Evolutionary conservation across 2,797 vertebrate genomes (phyloP).

Genomic region (Xyrichtys novacula): DNA sequence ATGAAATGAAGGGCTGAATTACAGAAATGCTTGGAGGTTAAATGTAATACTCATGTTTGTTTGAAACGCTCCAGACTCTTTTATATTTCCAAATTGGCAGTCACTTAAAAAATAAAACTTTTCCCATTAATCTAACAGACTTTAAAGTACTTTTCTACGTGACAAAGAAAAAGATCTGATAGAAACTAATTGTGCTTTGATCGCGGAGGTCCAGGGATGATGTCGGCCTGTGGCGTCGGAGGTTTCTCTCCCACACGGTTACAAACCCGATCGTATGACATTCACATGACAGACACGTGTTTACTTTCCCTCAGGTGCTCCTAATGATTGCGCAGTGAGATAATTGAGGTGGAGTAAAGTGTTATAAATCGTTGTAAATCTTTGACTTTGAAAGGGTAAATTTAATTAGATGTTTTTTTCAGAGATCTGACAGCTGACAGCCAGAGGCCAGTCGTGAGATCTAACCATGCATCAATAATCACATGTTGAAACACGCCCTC

Average conservation of each 20-base stretch:
- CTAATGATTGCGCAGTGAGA: conserved; percentile 2
- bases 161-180: no score
- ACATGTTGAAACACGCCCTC: conserved; percentile 50
- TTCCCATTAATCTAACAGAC: no score
- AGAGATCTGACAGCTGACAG: conserved; percentile 48
- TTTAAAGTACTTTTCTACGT: no score
- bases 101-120: no score
- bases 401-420: conserved; percentile 53
- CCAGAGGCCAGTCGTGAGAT: conserved; percentile 52
- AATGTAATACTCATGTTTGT: no score
- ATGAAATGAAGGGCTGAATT: background rate
- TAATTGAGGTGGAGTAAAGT: conserved; percentile 13
- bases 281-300: background rate
- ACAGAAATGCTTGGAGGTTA: no score
- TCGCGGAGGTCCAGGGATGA: no score
- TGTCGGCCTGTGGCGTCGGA: background rate
- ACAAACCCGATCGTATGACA: background rate
- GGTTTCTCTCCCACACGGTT: background rate
- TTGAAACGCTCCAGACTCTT: no score
- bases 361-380: conserved; percentile 10
- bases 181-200: no score
- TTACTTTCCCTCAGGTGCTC: background rate
- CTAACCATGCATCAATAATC: conserved; percentile 54
- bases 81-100: no score
- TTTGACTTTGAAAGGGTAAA: conserved; percentile 51